phyloP scores from a whole-genome alignment of 92 coral and sea anemone genomes.

The Porites divaricata region DNA sequence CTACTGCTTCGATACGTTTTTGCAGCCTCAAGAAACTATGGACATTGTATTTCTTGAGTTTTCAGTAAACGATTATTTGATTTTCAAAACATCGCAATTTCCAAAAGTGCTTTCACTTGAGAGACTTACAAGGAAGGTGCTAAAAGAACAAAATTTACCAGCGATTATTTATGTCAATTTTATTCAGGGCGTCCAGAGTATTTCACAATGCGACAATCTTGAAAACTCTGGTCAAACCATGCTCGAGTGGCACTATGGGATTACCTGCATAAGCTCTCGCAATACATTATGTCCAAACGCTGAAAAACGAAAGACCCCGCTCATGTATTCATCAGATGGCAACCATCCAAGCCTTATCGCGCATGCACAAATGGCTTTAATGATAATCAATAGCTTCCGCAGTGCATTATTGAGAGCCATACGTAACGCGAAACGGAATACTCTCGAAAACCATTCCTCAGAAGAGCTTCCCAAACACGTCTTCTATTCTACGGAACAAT shows the following conservation, averaged over 20 bases:
- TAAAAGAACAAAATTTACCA: slow-evolving; percentile 25
- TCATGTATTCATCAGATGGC: slow-evolving; percentile 41
- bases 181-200: not conserved
- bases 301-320: slow-evolving; percentile 2
- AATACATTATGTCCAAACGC: slow-evolving; percentile 48
- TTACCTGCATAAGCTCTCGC: slow-evolving; percentile 55
- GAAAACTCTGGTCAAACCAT: slow-evolving; percentile 53
- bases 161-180: slow-evolving; percentile 55
- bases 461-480: slow-evolving; percentile 12
- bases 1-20: slow-evolving; percentile 36
- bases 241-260: slow-evolving; percentile 47
- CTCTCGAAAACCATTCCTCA: not conserved
- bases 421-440: not conserved
- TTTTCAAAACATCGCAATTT: slow-evolving; percentile 1
- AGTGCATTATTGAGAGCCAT: slow-evolving; percentile 37
- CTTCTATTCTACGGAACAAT: not conserved
- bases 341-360: slow-evolving; percentile 40
- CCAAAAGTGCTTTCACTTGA: slow-evolving; percentile 36
- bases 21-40: slow-evolving; percentile 20
- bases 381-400: slow-evolving; percentile 57
- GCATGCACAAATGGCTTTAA: slow-evolving; percentile 61
- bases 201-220: slow-evolving; percentile 24
- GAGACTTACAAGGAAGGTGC: slow-evolving; percentile 38
- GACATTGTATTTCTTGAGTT: slow-evolving; percentile 55
- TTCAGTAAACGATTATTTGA: slow-evolving; percentile 50